Evolutionary conservation across 92 coral and sea anemone genomes (phyloP).

Genomic region (Epizoanthus stellaris): DNA sequence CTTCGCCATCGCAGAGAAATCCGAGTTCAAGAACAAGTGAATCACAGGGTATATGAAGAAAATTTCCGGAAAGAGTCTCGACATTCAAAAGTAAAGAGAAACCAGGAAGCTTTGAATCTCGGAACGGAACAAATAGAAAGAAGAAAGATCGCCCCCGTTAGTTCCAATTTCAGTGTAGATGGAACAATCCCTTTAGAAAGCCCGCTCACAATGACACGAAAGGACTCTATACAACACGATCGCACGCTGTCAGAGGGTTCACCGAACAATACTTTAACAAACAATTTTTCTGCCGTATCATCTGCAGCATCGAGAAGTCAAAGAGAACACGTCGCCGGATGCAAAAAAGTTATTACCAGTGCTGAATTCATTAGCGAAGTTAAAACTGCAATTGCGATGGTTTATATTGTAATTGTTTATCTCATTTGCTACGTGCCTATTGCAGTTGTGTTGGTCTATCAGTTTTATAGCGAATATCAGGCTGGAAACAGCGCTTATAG

Average conservation of each 20-base stretch:
- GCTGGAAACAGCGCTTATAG: constrained; percentile 23
- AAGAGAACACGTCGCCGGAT: constrained; percentile 8
- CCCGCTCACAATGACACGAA: too few species aligned
- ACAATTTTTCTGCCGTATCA: too few species aligned
- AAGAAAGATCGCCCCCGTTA: too few species aligned
- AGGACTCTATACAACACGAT: too few species aligned
- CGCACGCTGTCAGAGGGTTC: too few species aligned
- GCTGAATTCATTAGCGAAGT: too few species aligned
- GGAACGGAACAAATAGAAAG: too few species aligned
- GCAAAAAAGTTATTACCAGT: too few species aligned
- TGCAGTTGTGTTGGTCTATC: constrained; percentile 16
- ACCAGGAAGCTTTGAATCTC: background rate
- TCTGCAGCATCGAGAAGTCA: background rate
- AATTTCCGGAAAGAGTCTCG: background rate
- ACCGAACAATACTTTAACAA: too few species aligned
- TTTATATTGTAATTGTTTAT: constrained; percentile 39
- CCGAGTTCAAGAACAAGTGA: constrained; percentile 12
- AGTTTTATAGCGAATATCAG: constrained; percentile 14
- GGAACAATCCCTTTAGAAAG: too few species aligned
- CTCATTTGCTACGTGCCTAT: constrained; percentile 42
- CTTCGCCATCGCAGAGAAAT: constrained; percentile 69
- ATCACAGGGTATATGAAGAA: background rate
- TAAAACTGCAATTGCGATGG: constrained; percentile 14
- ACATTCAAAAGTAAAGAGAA: constrained; percentile 1
- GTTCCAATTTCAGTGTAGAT: too few species aligned